Percentiles rank a stretch among this genome's conserved stretches.
Evolutionary conservation across 2,797 vertebrate species (phyloP).

Genomic region (Pseudotriccus pelzelni): DNA sequence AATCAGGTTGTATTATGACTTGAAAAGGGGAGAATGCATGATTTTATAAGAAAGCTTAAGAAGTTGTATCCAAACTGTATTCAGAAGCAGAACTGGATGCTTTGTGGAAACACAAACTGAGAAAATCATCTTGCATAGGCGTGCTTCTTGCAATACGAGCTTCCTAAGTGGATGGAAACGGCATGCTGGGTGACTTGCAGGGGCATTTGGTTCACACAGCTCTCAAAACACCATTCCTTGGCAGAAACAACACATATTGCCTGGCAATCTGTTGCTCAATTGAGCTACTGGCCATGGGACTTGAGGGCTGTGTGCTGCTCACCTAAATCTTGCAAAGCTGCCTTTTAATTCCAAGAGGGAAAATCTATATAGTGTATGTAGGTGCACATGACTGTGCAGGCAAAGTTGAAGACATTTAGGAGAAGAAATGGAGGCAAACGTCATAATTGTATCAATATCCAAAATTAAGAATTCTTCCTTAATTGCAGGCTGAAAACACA

Average conservation of each 20-base stretch:
- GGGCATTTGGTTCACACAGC: not conserved
- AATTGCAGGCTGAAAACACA: not conserved
- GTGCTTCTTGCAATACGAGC: not conserved
- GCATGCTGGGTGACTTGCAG: not conserved
- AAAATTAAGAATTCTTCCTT: not conserved
- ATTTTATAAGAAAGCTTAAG: not conserved
- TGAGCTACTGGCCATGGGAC: not conserved
- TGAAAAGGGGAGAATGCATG: not conserved
- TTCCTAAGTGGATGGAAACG: not conserved
- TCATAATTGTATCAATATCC: not conserved
- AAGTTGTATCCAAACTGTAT: not conserved
- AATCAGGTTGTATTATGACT: not conserved
- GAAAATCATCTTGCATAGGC: not conserved
- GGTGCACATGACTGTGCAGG: not conserved
- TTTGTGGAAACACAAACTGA: not conserved
- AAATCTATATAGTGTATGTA: not conserved
- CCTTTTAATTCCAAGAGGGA: not conserved
- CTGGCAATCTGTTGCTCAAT: not conserved
- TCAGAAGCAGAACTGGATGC: not conserved
- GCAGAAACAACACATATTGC: not conserved
- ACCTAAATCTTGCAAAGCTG: not conserved
- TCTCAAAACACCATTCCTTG: not conserved
- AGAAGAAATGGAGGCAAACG: not conserved
- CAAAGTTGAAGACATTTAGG: not conserved
- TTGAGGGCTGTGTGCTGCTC: not conserved